These are phyloP conservation scores for Sakesphorus luctuosus DNA, from an alignment of 2,113 vertebrate species.

Conservation along the genomic window DNA sequence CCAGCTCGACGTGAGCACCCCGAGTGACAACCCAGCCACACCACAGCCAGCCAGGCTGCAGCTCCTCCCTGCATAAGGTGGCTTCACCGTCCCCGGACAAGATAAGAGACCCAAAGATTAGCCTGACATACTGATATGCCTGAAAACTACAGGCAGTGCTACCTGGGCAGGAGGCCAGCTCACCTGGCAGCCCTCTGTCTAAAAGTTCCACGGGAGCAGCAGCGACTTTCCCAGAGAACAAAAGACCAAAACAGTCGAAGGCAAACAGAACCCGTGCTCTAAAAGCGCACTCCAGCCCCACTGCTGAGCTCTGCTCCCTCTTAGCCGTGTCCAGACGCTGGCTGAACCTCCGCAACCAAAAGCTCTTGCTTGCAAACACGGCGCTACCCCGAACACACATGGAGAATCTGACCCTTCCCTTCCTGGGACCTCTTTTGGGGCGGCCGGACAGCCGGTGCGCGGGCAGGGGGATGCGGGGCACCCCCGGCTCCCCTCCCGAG, in stretches of 20 bases:
- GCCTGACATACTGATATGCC: not conserved
- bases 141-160: not conserved
- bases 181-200: slow-evolving; percentile 3
- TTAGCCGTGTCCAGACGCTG: accelerated
- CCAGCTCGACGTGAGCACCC: not conserved
- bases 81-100: not conserved
- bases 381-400: not conserved
- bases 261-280: not conserved
- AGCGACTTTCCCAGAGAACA: not conserved
- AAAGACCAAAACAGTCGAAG: not conserved
- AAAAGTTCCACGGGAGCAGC: not conserved
- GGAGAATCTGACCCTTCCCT: not conserved
- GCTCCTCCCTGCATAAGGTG: not conserved
- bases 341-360: accelerated
- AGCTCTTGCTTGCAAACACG: accelerated
- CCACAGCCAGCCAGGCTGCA: not conserved
- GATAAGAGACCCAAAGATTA: not conserved
- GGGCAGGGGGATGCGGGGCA: no score
- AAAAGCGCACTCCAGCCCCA: not conserved
- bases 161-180: not conserved
- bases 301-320: not conserved
- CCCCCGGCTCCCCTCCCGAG: no score
- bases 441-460: accelerated
- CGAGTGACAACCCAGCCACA: not conserved
- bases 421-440: accelerated